Conservation (phyloP, 2,797 vertebrate species). For the Siniperca scherzeri region DNA sequence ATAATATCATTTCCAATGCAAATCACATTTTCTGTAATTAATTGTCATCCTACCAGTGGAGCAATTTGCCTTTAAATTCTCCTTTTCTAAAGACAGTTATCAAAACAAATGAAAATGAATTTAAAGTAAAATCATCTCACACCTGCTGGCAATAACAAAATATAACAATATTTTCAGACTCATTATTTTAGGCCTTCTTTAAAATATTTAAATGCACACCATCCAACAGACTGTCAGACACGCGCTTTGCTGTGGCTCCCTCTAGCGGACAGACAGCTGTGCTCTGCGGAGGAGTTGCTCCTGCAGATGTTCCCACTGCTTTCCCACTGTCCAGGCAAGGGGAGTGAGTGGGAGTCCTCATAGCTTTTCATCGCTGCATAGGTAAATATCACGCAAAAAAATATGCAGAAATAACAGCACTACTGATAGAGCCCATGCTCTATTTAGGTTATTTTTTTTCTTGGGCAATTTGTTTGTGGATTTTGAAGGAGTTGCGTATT, state of each 20-base stretch:
- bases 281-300: slow-evolving; percentile 32
- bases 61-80: no score
- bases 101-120: neutral
- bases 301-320: slow-evolving; percentile 54
- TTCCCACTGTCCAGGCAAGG: neutral
- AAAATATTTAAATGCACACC: neutral
- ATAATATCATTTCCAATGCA: neutral
- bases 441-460: no score
- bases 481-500: neutral
- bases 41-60: neutral
- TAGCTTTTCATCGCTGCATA: slow-evolving; percentile 1
- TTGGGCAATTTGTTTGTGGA: neutral
- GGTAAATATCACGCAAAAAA: slow-evolving; percentile 19
- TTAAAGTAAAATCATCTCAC: neutral
- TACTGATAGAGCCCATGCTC: neutral
- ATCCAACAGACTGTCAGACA: no score
- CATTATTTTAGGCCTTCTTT: neutral
- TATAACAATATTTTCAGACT: neutral
- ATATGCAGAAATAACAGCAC: neutral
- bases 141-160: neutral
- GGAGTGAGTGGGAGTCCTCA: neutral
- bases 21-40: neutral
- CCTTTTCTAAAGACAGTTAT: neutral
- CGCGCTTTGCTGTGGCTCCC: slow-evolving; percentile 87
- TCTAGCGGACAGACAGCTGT: slow-evolving; percentile 72